Evolutionary conservation across 35 echinoderm and acorn worm species (phyloP).

Genomic region (Antedon bifida): DNA sequence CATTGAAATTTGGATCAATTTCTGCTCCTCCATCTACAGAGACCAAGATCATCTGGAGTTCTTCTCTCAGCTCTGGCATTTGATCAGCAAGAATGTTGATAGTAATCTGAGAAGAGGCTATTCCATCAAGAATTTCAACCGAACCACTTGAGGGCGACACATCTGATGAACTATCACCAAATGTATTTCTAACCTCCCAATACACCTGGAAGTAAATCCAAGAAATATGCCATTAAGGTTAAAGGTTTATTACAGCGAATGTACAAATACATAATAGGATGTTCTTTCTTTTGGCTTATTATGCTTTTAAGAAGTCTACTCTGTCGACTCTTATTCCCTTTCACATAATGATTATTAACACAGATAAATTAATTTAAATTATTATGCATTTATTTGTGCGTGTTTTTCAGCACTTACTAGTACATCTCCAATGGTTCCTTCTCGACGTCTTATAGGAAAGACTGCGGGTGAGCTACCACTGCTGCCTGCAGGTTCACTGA

Average conservation of each 20-base stretch:
- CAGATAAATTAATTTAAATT: too few species aligned
- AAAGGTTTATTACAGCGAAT: background rate
- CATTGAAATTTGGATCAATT: slow-evolving; percentile 50
- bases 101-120: slow-evolving; percentile 43
- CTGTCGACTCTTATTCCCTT: too few species aligned
- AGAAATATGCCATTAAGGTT: too few species aligned
- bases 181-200: slow-evolving; percentile 45
- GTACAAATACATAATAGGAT: too few species aligned
- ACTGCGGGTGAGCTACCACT: slow-evolving; percentile 15
- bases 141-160: slow-evolving; percentile 57
- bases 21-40: slow-evolving; percentile 73
- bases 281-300: too few species aligned
- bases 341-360: too few species aligned
- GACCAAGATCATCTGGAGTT: slow-evolving; percentile 35
- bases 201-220: slow-evolving; percentile 28
- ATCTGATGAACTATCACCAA: slow-evolving; percentile 26
- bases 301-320: too few species aligned
- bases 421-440: slow-evolving; percentile 69
- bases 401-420: slow-evolving; percentile 25
- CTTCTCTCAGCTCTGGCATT: slow-evolving; percentile 50
- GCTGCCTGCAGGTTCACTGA: slow-evolving; percentile 49
- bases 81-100: slow-evolving; percentile 59
- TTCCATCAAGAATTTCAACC: slow-evolving; percentile 42
- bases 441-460: slow-evolving; percentile 41
- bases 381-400: too few species aligned